Evolutionary conservation across 2,113 vertebrate genomes (phyloP), one percentile per base, ranked within the genome.

Genomic region (Pteropus alecto): DNA sequence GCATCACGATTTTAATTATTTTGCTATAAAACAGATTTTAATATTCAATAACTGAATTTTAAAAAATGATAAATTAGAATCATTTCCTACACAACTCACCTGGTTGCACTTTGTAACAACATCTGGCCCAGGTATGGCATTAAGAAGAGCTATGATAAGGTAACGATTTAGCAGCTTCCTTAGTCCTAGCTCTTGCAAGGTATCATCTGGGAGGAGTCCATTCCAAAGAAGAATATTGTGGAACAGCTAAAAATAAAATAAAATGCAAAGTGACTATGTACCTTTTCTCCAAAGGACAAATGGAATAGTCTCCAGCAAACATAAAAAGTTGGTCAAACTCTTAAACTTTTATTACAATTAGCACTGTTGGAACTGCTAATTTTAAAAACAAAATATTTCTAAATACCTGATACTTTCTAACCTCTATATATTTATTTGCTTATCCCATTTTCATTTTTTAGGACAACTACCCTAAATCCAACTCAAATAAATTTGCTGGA

Each of bases 151-250:
- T 79, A 99, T 98, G 96, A 99, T 98, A 56, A 99, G 98, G 97
- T 99, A 99, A 95, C 99, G 99, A 94, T 99, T 99, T 41, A 99
- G 98, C 81, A 99, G 77, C 97, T 99, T 99, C 96, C 98, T 99
- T 93, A 99, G 96, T 65, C 99, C 99, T 84, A 99, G 94, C 84
- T 99, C 99, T 93, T 97, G 99, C 58, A 99, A 68, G 3, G 92
- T 93, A 3, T 98, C 97, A 85, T 99, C 99, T 24, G 98, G 98
- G 94, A 99, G 97, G 81, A 99, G 97, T 74, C 98, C 98, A 97
- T 99, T 99, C 99, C 99, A 99, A 95, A 98, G 99, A 24, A 99
- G 97, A 98, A 99, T 97, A 96, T 99, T 99, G 70, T 91, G 97
- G 13, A 99, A 98, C 13, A 99, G 98, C 99, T 99, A 94, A 84